A percentile compares a stretch with the other conserved stretches of the same genome.
These are phyloP conservation scores for Isoperla grammatica DNA, from an alignment of 2,888 invertebrate genomes.

Conservation along the genomic window DNA sequence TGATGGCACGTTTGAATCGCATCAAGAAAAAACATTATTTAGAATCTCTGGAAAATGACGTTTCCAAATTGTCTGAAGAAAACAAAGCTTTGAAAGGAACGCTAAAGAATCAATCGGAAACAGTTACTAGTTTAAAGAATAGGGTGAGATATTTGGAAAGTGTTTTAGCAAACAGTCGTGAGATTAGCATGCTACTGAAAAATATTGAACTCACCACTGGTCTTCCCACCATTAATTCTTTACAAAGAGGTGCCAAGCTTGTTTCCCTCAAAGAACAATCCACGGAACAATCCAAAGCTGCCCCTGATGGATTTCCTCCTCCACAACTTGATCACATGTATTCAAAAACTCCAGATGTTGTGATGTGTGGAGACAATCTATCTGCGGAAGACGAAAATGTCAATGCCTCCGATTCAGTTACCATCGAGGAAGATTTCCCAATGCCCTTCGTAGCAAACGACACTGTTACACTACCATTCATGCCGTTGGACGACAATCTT, in stretches of 20 bases:
- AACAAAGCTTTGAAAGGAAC: slow-evolving; percentile 47
- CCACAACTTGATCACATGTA: slow-evolving; percentile 11
- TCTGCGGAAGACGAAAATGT: not conserved
- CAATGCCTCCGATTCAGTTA: not conserved
- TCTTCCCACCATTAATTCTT: slow-evolving; percentile 5
- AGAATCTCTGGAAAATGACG: slow-evolving; percentile 50
- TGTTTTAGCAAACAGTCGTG: slow-evolving; percentile 50
- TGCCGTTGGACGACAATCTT: not conserved
- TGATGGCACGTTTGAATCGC: slow-evolving; percentile 58
- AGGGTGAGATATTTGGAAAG: slow-evolving; percentile 53
- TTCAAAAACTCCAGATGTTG: not conserved
- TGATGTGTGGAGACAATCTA: not conserved
- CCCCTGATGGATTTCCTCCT: not conserved
- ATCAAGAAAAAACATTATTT: slow-evolving; percentile 56
- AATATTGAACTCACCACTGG: slow-evolving; percentile 38
- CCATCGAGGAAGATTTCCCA: not conserved
- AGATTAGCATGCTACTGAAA: slow-evolving; percentile 48
- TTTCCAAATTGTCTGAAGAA: slow-evolving; percentile 43
- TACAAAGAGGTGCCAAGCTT: not conserved
- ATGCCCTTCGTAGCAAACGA: not conserved
- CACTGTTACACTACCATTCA: not conserved
- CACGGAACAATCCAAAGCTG: not conserved
- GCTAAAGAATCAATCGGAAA: slow-evolving; percentile 46
- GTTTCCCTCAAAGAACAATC: not conserved
- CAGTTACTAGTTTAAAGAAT: slow-evolving; percentile 46